Evolutionary conservation across 2,113 vertebrate genomes (phyloP).

Genomic region (Nestor notabilis): DNA sequence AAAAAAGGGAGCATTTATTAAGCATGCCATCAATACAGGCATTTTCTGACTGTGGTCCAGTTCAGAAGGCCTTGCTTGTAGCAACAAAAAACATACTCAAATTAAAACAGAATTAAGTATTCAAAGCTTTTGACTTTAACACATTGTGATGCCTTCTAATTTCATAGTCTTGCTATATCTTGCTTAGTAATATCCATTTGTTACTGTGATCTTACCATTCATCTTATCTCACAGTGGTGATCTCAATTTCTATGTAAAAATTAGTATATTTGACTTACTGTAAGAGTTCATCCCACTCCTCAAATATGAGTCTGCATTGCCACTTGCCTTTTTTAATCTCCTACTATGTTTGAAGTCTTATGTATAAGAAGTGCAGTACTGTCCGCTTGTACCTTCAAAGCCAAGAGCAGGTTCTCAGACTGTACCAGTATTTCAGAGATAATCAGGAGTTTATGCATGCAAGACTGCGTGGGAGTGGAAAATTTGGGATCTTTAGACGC

Average conservation of each 20-base stretch:
- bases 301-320: not conserved
- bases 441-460: not conserved
- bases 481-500: not conserved
- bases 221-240: not conserved
- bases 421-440: not conserved
- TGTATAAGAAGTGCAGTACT: not conserved
- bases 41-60: not conserved
- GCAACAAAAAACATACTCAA: not conserved
- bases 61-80: not conserved
- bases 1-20: not conserved
- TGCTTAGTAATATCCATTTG: not conserved
- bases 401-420: not conserved
- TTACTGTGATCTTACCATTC: constrained; percentile 8
- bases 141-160: not conserved
- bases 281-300: not conserved
- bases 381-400: not conserved
- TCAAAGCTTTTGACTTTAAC: not conserved
- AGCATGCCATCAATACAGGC: not conserved
- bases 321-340: constrained; percentile 7
- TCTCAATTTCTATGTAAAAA: constrained; percentile 2
- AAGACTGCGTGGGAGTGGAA: not conserved
- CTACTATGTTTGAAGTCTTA: not conserved
- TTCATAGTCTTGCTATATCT: constrained; percentile 6
- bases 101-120: not conserved
- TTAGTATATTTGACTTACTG: not conserved